phyloP scores from a whole-genome alignment of 2,113 vertebrate species.

The Syngnathus scovelli region DNA sequence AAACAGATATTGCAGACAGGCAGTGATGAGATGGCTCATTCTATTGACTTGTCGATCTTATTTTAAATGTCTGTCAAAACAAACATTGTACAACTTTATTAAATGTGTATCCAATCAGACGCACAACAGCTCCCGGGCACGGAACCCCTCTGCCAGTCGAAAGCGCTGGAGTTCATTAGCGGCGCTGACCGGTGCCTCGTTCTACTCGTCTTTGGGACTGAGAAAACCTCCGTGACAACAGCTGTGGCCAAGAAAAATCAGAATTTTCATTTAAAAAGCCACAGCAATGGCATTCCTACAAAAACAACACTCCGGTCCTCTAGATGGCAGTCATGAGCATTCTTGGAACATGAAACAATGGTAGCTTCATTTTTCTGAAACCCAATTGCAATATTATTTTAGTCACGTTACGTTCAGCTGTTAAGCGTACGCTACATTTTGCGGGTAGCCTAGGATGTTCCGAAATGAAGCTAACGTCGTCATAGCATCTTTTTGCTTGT shows the following conservation, averaged over 20 bases:
- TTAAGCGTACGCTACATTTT: too few species aligned
- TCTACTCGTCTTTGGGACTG: not conserved
- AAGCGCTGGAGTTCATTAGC: constrained; percentile 58
- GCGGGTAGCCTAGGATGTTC: too few species aligned
- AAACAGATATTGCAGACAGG: not conserved
- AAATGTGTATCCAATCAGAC: constrained; percentile 61
- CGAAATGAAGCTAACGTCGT: not conserved
- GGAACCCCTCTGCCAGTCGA: constrained; percentile 60
- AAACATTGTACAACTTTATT: constrained; percentile 46
- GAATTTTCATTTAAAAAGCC: not conserved
- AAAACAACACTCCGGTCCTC: not conserved
- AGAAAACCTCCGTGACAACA: not conserved
- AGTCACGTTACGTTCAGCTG: not conserved
- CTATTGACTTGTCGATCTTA: too few species aligned
- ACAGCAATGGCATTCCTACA: not conserved
- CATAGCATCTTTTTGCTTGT: not conserved
- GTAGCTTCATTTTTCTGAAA: too few species aligned
- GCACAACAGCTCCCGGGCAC: constrained; percentile 38
- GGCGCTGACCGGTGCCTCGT: constrained; percentile 39
- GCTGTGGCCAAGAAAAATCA: not conserved
- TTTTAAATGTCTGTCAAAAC: not conserved
- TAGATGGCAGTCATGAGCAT: not conserved
- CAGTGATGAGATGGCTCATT: not conserved
- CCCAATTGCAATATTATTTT: not conserved
- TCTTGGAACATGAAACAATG: not conserved